phyloP scores from a whole-genome alignment of 2,797 vertebrate species.

The Sebastes nivosus region DNA sequence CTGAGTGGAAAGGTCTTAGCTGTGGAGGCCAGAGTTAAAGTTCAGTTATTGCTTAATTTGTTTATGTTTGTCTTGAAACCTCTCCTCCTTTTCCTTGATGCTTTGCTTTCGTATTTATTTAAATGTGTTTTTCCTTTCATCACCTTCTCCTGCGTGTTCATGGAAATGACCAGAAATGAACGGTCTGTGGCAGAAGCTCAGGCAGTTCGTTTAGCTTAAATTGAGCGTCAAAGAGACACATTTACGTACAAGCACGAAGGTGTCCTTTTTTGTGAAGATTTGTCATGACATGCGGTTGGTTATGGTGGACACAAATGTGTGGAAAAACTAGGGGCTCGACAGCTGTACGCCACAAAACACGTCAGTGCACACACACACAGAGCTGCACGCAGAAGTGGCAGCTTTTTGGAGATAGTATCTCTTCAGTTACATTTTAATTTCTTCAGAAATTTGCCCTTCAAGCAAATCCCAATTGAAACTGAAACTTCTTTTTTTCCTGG shows the following conservation, averaged over 20 bases:
- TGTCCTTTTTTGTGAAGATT: not conserved
- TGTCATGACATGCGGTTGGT: not conserved
- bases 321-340: not conserved
- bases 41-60: conserved; percentile 7
- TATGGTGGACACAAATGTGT: not conserved
- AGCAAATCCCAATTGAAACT: not conserved
- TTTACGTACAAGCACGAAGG: not conserved
- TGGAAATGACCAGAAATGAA: conserved; percentile 6
- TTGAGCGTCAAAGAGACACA: not conserved
- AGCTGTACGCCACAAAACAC: not conserved
- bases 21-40: not conserved
- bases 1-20: conserved; percentile 18
- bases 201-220: not conserved
- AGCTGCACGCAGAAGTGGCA: not conserved
- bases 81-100: not conserved
- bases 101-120: not conserved
- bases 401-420: not conserved
- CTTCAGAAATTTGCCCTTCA: not conserved
- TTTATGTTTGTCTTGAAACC: not conserved
- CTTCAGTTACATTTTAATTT: not conserved
- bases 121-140: not conserved
- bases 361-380: not conserved
- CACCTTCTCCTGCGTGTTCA: not conserved
- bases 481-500: too few species aligned
- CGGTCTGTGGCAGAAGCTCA: not conserved